Conservation (phyloP, 2,888 invertebrate genomes). For the Phalangium opilio region DNA sequence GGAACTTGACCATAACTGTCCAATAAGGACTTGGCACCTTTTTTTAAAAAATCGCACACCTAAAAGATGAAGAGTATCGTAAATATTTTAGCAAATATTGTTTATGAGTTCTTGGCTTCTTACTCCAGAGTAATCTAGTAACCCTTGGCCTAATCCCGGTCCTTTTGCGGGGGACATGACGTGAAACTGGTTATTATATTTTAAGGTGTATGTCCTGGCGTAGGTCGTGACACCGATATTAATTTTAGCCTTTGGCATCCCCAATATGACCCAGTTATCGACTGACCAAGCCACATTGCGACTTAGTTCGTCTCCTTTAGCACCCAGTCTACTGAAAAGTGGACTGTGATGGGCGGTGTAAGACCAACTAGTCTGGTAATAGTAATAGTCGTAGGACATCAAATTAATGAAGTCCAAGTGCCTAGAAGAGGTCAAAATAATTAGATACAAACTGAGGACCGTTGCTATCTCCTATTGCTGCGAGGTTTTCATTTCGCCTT, state of each 20-base stretch:
- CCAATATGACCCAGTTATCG: conserved; percentile 55
- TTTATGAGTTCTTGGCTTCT: neutral
- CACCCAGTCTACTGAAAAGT: conserved; percentile 44
- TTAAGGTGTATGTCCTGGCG: conserved; percentile 58
- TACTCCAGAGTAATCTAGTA: conserved; percentile 44
- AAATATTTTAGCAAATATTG: too few relatives aligned
- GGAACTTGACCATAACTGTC: conserved; percentile 58
- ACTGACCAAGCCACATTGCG: conserved; percentile 49
- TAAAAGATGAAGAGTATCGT: neutral
- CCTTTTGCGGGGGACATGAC: conserved; percentile 55
- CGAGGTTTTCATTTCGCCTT: too few relatives aligned
- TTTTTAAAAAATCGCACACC: conserved; percentile 50
- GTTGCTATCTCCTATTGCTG: too few relatives aligned
- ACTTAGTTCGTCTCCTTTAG: conserved; percentile 33
- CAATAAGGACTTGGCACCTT: conserved; percentile 42
- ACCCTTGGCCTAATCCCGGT: conserved; percentile 54
- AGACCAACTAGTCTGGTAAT: conserved; percentile 54
- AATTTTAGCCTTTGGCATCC: conserved; percentile 59
- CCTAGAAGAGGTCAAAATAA: conserved; percentile 31
- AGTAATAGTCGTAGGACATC: conserved; percentile 83
- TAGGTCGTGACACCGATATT: conserved; percentile 75
- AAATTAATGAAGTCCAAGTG: conserved; percentile 67
- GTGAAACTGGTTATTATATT: conserved; percentile 47
- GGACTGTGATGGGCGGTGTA: conserved; percentile 75
- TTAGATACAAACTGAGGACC: neutral